Conservation (phyloP, 2,113 vertebrate species). For the Craseonycteris thonglongyai region DNA sequence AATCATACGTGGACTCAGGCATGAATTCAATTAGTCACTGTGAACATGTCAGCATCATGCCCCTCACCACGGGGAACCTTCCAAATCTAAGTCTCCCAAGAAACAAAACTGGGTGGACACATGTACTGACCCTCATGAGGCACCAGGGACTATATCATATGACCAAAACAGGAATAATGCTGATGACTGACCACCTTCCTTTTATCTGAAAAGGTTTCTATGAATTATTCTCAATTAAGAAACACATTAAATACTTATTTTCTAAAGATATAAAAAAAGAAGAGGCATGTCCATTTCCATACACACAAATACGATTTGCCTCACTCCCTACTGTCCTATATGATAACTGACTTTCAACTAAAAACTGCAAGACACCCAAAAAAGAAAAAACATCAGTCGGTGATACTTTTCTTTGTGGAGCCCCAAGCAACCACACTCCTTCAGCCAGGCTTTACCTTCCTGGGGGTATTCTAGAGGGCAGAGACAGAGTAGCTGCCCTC, state of each 20-base stretch:
- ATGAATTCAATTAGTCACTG: not conserved
- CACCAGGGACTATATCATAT: too few species aligned
- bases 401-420: not conserved
- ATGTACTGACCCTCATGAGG: too few species aligned
- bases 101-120: too few species aligned
- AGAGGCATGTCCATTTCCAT: not conserved
- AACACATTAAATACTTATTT: too few species aligned
- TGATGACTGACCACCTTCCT: too few species aligned
- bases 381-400: not conserved
- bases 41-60: not conserved
- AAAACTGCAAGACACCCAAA: not conserved
- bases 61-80: not conserved
- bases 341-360: not conserved
- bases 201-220: too few species aligned
- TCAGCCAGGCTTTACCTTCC: not conserved
- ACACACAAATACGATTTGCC: not conserved
- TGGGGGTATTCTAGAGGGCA: not conserved
- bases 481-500: not conserved
- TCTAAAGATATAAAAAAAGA: too few species aligned
- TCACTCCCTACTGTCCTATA: not conserved
- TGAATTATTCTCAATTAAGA: too few species aligned
- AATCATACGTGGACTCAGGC: not conserved
- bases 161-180: too few species aligned
- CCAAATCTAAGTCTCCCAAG: too few species aligned
- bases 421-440: not conserved